Conservation (phyloP, 2,888 invertebrate species). For the Dasypogon diadema region DNA sequence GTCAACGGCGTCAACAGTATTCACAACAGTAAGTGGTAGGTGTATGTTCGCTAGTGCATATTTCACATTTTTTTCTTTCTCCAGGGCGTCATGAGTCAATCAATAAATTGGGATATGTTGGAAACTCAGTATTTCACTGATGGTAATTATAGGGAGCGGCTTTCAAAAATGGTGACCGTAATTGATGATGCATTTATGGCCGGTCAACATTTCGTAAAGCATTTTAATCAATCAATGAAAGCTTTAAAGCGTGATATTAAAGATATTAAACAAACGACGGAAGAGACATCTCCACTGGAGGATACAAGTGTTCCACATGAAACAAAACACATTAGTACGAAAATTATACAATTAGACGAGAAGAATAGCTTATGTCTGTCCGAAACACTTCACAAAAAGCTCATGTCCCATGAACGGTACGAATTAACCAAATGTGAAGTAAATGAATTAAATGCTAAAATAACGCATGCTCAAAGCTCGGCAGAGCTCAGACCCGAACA, state of each 20-base stretch:
- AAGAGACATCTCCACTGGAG: not conserved
- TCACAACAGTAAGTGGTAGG: slow-evolving; percentile 78
- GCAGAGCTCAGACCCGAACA: not conserved
- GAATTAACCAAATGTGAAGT: slow-evolving; percentile 70
- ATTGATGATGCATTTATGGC: slow-evolving; percentile 80
- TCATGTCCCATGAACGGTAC: slow-evolving; percentile 69
- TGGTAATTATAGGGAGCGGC: slow-evolving; percentile 82
- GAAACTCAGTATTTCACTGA: slow-evolving; percentile 89
- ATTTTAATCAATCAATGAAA: slow-evolving; percentile 71
- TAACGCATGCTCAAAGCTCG: slow-evolving; percentile 30
- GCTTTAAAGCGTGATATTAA: slow-evolving; percentile 67
- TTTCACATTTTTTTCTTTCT: slow-evolving; percentile 59
- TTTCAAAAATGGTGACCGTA: slow-evolving; percentile 88
- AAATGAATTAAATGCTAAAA: slow-evolving; percentile 69
- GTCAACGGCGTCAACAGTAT: slow-evolving; percentile 96
- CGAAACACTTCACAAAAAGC: slow-evolving; percentile 68
- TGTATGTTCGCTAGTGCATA: not conserved
- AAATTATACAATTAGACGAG: slow-evolving; percentile 59
- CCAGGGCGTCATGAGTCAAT: slow-evolving; percentile 94
- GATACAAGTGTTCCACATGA: not conserved
- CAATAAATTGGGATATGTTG: slow-evolving; percentile 93
- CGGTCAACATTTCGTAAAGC: slow-evolving; percentile 80
- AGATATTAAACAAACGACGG: slow-evolving; percentile 57
- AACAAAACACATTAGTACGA: slow-evolving; percentile 31
- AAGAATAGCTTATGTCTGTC: slow-evolving; percentile 68